Base-by-base conservation (phyloP, 1,140 invertebrate genomes). In the Euura lappo region DNA sequence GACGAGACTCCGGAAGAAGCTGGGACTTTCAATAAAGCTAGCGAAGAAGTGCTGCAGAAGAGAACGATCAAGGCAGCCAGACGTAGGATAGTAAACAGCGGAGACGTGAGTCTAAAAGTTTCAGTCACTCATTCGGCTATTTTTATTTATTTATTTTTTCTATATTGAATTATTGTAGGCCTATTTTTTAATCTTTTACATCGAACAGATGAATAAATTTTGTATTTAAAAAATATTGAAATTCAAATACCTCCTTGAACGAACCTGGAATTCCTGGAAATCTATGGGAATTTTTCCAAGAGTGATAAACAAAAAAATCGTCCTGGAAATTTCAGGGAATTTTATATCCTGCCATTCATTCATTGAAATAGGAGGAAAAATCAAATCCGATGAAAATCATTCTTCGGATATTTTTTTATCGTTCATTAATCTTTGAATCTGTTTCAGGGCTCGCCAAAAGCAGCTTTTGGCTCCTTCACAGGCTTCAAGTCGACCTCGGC, bases 1-100 rank as follows among this genome's bases (percentile, higher is more conserved):
- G 95, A 96, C 76, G 94, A 96, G n/a, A 90, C 91, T 78, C 90
- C 91, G 51, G 94, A 97, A 87, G 93, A 95, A 77, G 89, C 91
- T 74, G 94, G 94, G 42, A 89, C 84, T 70, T 96, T 95, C 84
- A 86, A 89, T 78, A 89, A 90, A 79, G 95, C 96, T 5, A 72
- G 92, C 0, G 89, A 91, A 64, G 92, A 95, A 68, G 88, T 92
- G 71, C 81, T 98, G 43, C 91, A 94, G 79, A 91, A 91, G 78
- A 90, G 96, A 82, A 89, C 94, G 75, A 93, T 97, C 45, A 94
- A 92, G 88, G 92, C 91, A 76, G 96, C 95, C 3, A 94, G 92
- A 83, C 88, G 96, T 78, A 89, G 93, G 79, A 84, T 86, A 7
- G 68, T 68, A 47, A 80, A 64, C 13, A 72, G 69, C 6, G 76